A percentile compares a stretch with the other conserved stretches of the same genome.
Evolutionary conservation across 2,888 invertebrate genomes (phyloP).

Genomic region (Agonopterix heracliana): DNA sequence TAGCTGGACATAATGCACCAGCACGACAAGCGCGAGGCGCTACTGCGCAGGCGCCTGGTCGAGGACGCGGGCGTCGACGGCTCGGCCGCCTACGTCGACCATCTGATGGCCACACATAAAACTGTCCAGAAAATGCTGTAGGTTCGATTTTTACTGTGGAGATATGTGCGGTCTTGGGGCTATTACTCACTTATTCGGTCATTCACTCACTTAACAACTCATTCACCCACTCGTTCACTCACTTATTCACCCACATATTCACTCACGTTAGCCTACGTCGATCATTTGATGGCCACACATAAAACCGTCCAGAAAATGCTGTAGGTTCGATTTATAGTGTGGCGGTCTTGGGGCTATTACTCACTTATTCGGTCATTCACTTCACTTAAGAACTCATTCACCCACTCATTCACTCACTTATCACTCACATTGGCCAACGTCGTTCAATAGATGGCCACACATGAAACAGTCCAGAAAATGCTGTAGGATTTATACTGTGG

Average conservation of each 20-base stretch:
- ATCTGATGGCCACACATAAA: slow-evolving; percentile 97
- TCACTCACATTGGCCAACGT: slow-evolving; percentile 85
- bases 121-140: slow-evolving; percentile 81
- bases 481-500: slow-evolving; percentile 26
- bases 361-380: too few species aligned
- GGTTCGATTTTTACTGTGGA: slow-evolving; percentile 16
- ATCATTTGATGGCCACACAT: slow-evolving; percentile 97
- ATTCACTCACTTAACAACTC: too few species aligned
- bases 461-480: slow-evolving; percentile 88
- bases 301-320: slow-evolving; percentile 85
- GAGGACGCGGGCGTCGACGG: slow-evolving; percentile 92
- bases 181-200: too few species aligned
- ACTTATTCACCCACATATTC: too few species aligned
- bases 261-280: slow-evolving; percentile 89
- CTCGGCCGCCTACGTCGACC: slow-evolving; percentile 93
- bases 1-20: slow-evolving; percentile 50
- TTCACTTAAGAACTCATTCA: too few species aligned
- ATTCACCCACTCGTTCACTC: too few species aligned
- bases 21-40: slow-evolving; percentile 76
- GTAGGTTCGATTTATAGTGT: slow-evolving; percentile 29
- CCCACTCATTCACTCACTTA: too few species aligned
- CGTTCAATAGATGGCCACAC: slow-evolving; percentile 96
- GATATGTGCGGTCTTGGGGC: background rate
- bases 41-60: slow-evolving; percentile 91
- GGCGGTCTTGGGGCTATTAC: background rate